phyloP scores from a whole-genome alignment of 2,797 vertebrate genomes.

The Iguana delicatissima region DNA sequence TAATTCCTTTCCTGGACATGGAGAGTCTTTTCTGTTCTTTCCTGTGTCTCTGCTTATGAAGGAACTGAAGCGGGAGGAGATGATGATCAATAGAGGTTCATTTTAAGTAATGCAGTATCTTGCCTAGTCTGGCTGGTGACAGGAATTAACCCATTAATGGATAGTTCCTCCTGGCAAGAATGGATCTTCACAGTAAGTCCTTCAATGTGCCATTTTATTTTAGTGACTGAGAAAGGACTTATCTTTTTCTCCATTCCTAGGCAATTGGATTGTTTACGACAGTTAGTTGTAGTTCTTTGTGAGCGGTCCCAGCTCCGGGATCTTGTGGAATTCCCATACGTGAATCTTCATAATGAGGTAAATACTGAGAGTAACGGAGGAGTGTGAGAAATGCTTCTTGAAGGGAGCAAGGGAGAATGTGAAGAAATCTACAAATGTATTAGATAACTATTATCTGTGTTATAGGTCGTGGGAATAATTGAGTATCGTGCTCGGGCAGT shows the following conservation, averaged over 20 bases:
- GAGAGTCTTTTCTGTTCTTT: too few species aligned
- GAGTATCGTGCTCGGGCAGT: slow-evolving; percentile 92
- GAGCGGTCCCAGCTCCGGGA: slow-evolving; percentile 94
- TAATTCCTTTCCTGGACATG: too few species aligned
- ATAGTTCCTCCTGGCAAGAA: too few species aligned
- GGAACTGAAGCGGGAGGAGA: too few species aligned
- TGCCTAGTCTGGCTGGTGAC: too few species aligned
- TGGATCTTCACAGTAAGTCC: too few species aligned
- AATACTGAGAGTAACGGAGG: background rate
- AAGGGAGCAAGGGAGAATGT: accelerated
- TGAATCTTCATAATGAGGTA: slow-evolving; percentile 95
- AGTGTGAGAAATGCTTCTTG: accelerated
- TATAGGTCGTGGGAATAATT: slow-evolving; percentile 93
- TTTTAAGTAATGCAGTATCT: too few species aligned
- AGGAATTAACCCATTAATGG: too few species aligned
- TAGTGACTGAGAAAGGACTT: background rate
- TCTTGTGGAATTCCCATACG: slow-evolving; percentile 93
- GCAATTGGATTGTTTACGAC: slow-evolving; percentile 94
- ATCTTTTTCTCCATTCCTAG: slow-evolving; percentile 69
- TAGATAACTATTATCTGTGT: slow-evolving; percentile 2
- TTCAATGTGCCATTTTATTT: background rate
- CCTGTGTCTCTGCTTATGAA: too few species aligned
- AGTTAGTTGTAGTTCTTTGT: slow-evolving; percentile 94
- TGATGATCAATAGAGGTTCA: too few species aligned
- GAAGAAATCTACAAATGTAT: background rate